Conservation (phyloP, 37 sponge, comb jelly and placozoan genomes). For the Oopsacas minuta region DNA sequence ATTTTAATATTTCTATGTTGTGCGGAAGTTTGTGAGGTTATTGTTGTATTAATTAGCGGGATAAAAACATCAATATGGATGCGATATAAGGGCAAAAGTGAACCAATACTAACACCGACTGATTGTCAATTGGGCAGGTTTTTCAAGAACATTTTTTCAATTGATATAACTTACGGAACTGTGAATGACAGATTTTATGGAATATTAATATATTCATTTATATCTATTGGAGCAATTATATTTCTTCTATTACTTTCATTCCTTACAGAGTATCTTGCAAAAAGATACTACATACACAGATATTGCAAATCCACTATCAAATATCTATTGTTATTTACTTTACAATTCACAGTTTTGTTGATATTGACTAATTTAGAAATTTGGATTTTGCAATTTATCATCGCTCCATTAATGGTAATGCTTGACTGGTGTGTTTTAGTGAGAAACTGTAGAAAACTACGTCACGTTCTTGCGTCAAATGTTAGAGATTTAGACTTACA, state of each 20-base stretch:
- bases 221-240: neutral
- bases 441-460: neutral
- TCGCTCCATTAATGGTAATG: neutral
- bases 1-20: neutral
- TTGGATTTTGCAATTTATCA: neutral
- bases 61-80: too few species aligned
- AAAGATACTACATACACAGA: neutral
- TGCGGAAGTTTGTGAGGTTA: neutral
- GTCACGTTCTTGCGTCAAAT: neutral
- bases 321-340: neutral
- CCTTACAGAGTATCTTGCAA: neutral
- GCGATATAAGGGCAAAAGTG: too few species aligned
- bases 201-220: neutral
- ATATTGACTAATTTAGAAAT: neutral
- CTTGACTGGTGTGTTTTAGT: neutral
- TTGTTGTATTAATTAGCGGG: neutral
- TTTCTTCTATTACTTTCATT: neutral
- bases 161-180: neutral
- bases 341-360: neutral
- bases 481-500: neutral
- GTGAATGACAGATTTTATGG: neutral
- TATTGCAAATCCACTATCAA: neutral
- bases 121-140: too few species aligned
- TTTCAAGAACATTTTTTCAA: too few species aligned
- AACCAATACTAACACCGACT: too few species aligned